Percentiles rank a stretch among this genome's conserved stretches.
phyloP scores from a whole-genome alignment of 1,140 invertebrate species.

The Achatina immaculata region DNA sequence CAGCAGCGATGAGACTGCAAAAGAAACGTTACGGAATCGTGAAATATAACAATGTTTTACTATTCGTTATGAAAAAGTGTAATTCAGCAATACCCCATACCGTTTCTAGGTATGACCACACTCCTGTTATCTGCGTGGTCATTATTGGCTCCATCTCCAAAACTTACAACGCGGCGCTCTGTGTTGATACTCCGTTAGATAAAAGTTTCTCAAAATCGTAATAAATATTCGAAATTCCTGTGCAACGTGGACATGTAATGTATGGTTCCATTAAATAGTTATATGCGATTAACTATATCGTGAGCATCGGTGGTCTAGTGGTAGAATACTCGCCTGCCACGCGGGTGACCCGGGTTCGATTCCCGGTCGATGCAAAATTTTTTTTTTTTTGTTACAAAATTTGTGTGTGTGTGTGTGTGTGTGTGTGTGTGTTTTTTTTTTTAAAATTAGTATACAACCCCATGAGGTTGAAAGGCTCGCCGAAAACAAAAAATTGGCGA shows the following conservation, averaged over 20 bases:
- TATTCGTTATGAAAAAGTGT: not conserved
- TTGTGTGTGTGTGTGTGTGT: no score
- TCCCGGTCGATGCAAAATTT: not conserved
- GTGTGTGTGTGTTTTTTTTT: no score
- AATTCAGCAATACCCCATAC: not conserved
- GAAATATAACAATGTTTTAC: not conserved
- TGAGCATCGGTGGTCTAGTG: constrained; percentile 8
- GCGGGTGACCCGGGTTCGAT: no score
- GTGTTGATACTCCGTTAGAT: no score
- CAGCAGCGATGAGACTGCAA: not conserved
- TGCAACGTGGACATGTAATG: no score
- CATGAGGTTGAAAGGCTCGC: no score
- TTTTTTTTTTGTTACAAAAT: not conserved
- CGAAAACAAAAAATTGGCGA: no score
- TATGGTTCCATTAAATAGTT: no score
- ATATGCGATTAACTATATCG: no score
- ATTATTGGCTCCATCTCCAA: constrained; percentile 22
- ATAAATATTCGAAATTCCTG: no score
- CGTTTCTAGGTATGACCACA: constrained; percentile 32
- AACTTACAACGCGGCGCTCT: no score
- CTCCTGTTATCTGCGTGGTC: constrained; percentile 28
- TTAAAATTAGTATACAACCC: not conserved
- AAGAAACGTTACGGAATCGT: not conserved
- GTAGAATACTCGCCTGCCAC: not conserved
- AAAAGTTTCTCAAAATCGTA: no score